Base-by-base conservation (phyloP, 2,888 invertebrate genomes). In the Papilio gigon region DNA sequence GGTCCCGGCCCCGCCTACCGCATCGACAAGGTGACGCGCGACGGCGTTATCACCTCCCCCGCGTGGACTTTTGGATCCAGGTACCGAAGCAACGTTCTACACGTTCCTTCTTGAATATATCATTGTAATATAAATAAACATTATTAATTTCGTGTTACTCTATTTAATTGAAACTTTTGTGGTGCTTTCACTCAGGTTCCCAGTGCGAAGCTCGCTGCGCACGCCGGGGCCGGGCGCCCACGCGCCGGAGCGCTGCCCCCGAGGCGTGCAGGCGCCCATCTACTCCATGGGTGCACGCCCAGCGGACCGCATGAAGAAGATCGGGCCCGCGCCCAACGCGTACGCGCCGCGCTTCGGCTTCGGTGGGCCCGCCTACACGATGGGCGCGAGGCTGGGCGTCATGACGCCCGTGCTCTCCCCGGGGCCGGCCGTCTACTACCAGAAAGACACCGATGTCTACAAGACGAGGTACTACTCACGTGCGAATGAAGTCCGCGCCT, bases 171-270 rank as follows among this genome's bases (percentile, higher is more conserved):
- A n/a, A n/a, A n/a, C n/a, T 27, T 25, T 53, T 30, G 4, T 25
- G 17, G 6, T n/a, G 22, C 11, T 30, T 17, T 60, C 35, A n/a
- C 67, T 64, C 73, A 86, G 87, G 66, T 80, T 87, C 65, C 75
- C 80, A 1, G 35, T 71, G 25, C 85, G 88, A 17, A 62, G 73
- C 4, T 72, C 76, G 9, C 70, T 78, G 37, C 82, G 83, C 66
- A 92, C 93, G 59, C 95, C 95, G 9, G 95, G 95, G 0, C 95
- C 95, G 0, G 94, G 94, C 4, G 93, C 94, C 14, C 94, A 95
- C 83, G 92, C 90, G 14, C 93, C 94, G 0, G 94, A 94, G 80
- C 88, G 90, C 70, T 93, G 92, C 70, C 91, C 92, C 83, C 92
- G 92, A 62, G 87, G 85, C 37, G 78, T 84, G 47, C 88, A 93